A percentile compares a stretch with the other conserved stretches of the same genome.
Conservation (phyloP, 2,797 vertebrate species). For the Lophius americanus region DNA sequence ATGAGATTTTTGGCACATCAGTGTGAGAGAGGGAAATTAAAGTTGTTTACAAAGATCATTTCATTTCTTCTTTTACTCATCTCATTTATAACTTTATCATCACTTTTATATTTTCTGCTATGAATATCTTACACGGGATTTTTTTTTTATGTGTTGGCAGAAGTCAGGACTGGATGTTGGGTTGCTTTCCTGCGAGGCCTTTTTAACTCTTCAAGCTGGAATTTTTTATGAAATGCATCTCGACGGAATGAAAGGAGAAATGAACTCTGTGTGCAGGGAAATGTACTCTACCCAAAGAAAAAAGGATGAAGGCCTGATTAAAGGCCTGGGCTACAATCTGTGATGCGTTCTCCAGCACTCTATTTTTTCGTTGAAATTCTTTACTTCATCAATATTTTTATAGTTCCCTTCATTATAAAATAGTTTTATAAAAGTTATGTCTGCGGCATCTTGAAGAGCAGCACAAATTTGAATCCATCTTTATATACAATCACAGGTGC, state of each 20-base stretch:
- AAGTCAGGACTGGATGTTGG: background rate
- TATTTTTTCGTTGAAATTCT: background rate
- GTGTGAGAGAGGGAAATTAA: background rate
- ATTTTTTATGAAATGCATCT: conserved; percentile 8
- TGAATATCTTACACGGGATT: no score
- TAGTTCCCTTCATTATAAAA: background rate
- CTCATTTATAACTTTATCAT: no score
- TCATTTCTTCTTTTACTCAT: background rate
- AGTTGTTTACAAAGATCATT: background rate
- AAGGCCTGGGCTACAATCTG: background rate
- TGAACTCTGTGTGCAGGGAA: background rate
- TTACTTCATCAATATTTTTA: background rate
- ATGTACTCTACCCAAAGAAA: no score
- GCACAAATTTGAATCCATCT: conserved; percentile 17
- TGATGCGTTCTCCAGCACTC: background rate
- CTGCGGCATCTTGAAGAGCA: background rate
- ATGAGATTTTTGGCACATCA: background rate
- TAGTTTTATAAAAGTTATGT: background rate
- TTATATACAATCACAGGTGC: conserved; percentile 32
- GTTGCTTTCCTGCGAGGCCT: background rate
- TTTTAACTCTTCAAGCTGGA: background rate
- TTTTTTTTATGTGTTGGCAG: background rate
- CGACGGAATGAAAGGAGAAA: conserved; percentile 3
- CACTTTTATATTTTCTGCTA: no score
- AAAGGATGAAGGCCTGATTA: background rate